Conservation (phyloP, 2,797 vertebrate genomes). For the Danio jaintianensis region DNA sequence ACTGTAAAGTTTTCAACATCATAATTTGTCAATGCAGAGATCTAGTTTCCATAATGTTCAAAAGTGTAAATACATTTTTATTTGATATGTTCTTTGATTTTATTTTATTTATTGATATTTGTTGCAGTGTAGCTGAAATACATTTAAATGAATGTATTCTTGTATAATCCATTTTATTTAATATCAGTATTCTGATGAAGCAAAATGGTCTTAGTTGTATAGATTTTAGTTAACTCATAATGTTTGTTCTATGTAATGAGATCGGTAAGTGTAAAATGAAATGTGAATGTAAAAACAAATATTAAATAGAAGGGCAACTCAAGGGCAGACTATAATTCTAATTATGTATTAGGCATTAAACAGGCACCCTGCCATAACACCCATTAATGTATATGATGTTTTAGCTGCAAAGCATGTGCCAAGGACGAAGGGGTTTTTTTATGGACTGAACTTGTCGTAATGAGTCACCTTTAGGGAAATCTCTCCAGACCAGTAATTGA, state of each 20-base stretch:
- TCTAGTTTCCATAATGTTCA: too few species aligned
- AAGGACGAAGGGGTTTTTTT: neutral
- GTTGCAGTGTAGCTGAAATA: too few species aligned
- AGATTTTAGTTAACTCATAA: too few species aligned
- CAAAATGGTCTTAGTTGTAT: too few species aligned
- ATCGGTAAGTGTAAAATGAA: neutral
- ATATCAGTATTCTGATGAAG: too few species aligned
- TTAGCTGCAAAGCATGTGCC: constrained; percentile 3
- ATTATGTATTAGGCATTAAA: constrained; percentile 6
- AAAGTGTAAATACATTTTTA: too few species aligned
- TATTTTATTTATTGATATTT: too few species aligned
- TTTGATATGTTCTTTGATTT: too few species aligned
- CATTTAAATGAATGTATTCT: too few species aligned
- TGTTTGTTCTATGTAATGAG: neutral
- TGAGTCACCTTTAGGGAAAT: constrained; percentile 15
- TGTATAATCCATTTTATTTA: too few species aligned
- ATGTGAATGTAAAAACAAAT: neutral
- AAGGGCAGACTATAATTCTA: constrained; percentile 14
- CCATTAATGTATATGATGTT: neutral
- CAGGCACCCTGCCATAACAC: constrained; percentile 26
- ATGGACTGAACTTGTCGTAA: constrained; percentile 3
- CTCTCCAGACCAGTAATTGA: neutral
- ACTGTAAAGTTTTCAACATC: too few species aligned
- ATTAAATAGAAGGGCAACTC: neutral
- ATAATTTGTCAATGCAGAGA: too few species aligned